Evolutionary conservation across 2,113 vertebrate species (phyloP), one percentile per base, ranked within the genome.

Genomic region (Lynx canadensis): DNA sequence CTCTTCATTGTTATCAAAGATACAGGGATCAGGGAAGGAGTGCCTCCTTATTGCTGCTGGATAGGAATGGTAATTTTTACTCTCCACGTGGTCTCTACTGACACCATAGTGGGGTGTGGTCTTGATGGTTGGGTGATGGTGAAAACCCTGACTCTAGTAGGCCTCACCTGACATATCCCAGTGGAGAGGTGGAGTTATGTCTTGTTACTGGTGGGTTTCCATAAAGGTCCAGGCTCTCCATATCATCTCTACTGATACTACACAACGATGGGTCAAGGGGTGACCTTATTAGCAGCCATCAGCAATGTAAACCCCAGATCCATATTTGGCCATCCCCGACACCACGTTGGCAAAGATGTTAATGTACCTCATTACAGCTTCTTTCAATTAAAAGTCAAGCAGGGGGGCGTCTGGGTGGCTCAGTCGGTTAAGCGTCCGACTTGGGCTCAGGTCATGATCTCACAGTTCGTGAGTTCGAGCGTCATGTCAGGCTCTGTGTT

Each of bases 61-160:
- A 9, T 63, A 7, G 12, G 9, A 23, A n/a, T 33, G 41, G 14
- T 1, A 25, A 45, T 14, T 57, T 50, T 74, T 73, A 10, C 25
- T 84, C 25, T 14, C 15, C 10, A 65, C 21, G 10, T 79, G 16
- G 3, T 80, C 11, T 66, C 23, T 29, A 38, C 13, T 73, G 23
- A 86, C 4, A 48, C 3, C 16, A 23, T 48, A 33, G 19, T 71
- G 2, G 4, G 16, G 11, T 45, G 3, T 21, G 2, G 1, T 7
- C 0, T 36, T 73, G 27, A 84, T 60, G 48, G 14, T 15, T 92
- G 15, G 23, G 0, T 36, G 31, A 73, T 21, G n/a, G 18, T 52
- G 48, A 31, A 81, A 55, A 25, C 15, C 25, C 63, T 55, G 25
- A 69, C 63, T 68, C 21, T 11, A 48, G 15, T 21, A 69, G 55